Evolutionary conservation across 2,113 vertebrate species (phyloP).

Genomic region (Pelodiscus sinensis): DNA sequence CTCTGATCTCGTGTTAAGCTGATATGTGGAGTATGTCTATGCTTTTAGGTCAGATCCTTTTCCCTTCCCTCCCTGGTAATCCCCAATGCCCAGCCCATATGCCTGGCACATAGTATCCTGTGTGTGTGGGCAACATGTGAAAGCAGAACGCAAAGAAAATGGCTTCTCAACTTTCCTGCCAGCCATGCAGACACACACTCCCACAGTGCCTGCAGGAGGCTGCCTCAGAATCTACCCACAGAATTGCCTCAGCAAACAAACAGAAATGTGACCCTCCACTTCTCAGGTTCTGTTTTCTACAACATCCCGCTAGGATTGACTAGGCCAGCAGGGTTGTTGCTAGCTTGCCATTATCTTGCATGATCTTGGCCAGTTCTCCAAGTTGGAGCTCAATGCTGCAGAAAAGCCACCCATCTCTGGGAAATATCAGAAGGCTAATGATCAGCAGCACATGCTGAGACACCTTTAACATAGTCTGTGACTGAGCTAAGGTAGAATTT

Average conservation of each 20-base stretch:
- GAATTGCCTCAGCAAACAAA: background rate
- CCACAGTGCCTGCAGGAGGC: background rate
- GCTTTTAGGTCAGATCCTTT: background rate
- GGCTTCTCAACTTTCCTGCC: background rate
- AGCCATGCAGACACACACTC: background rate
- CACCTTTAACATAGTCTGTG: background rate
- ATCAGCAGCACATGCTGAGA: background rate
- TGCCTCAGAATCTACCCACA: background rate
- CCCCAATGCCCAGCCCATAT: background rate
- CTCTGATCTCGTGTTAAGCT: background rate
- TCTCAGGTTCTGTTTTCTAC: background rate
- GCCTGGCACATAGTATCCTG: background rate
- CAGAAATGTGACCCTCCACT: background rate
- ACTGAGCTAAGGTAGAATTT: background rate
- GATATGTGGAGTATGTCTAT: background rate
- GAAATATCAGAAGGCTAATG: too few relatives aligned
- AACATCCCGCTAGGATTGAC: background rate
- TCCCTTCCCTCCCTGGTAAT: too few relatives aligned
- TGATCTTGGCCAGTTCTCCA: background rate
- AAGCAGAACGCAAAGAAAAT: background rate
- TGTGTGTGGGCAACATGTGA: background rate
- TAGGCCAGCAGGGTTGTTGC: background rate
- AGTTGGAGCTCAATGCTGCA: background rate
- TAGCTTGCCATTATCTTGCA: background rate
- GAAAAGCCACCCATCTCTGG: background rate